phyloP scores from a whole-genome alignment of 2,113 vertebrate genomes.

The Phaetusa simplex region DNA sequence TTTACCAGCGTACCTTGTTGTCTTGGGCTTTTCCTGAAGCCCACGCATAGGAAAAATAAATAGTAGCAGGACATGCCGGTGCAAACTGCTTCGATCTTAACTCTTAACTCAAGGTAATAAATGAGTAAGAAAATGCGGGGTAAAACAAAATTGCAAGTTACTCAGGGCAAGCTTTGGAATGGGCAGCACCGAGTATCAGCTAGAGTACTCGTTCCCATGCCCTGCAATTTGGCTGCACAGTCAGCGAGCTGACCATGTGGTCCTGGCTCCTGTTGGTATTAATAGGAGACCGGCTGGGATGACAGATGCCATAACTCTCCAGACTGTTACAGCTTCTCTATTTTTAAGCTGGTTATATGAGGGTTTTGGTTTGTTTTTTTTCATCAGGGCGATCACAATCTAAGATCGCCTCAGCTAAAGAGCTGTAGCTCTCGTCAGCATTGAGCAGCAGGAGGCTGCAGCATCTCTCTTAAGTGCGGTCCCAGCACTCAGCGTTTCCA shows the following conservation, averaged over 20 bases:
- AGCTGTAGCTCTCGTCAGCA: neutral
- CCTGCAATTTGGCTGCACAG: accelerated
- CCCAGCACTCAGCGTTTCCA: neutral
- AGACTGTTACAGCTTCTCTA: neutral
- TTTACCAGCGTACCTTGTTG: accelerated
- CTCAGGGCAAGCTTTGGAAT: neutral
- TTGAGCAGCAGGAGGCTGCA: neutral
- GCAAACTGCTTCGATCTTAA: neutral
- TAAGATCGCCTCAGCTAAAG: neutral
- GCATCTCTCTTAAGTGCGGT: neutral
- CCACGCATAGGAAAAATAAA: neutral
- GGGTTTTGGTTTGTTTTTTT: neutral
- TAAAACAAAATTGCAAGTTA: neutral
- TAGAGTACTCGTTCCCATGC: neutral
- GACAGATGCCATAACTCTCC: neutral
- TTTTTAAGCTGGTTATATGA: neutral
- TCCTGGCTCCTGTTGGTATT: neutral
- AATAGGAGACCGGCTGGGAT: neutral
- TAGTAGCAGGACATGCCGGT: neutral
- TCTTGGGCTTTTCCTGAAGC: neutral
- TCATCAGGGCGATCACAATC: neutral
- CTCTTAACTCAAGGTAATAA: neutral
- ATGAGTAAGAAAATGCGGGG: neutral
- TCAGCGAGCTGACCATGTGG: neutral
- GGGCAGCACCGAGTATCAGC: neutral